Percentiles rank a stretch among this genome's conserved stretches.
phyloP scores from a whole-genome alignment of 2,113 vertebrate genomes.

The Dasyurus viverrinus region DNA sequence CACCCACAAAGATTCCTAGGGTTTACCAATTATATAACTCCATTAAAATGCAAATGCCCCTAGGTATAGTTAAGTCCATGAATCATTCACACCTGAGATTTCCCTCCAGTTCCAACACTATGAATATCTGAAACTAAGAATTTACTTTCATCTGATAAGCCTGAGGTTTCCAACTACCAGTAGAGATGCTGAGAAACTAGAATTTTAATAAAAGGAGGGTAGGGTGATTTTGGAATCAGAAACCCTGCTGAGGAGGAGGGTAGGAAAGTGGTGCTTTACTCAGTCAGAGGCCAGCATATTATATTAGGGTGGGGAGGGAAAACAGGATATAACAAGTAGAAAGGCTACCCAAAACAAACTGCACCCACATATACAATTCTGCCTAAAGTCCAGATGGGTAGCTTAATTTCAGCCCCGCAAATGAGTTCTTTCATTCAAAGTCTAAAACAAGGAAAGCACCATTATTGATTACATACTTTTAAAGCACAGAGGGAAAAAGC shows the following conservation, averaged over 20 bases:
- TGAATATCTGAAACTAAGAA: conserved; percentile 42
- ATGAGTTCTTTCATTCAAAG: conserved; percentile 52
- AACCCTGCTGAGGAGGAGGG: background rate
- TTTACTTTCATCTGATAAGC: conserved; percentile 18
- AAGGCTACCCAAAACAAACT: background rate
- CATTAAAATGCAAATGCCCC: background rate
- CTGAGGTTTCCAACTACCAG: background rate
- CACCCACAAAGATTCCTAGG: background rate
- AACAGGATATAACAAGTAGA: background rate
- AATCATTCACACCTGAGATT: background rate
- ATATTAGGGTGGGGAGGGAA: background rate
- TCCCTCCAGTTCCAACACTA: background rate
- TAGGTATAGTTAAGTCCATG: background rate
- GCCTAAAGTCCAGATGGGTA: background rate
- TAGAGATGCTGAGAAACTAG: conserved; percentile 8
- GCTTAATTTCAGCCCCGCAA: background rate
- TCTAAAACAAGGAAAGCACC: conserved; percentile 23
- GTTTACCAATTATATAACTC: background rate
- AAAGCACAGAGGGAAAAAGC: background rate
- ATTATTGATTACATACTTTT: conserved; percentile 27
- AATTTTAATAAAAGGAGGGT: background rate
- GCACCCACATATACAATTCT: conserved; percentile 1
- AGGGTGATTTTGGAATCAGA: conserved; percentile 5
- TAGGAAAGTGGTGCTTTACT: background rate
- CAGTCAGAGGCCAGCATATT: background rate